These are phyloP conservation scores for Oostethus manadensis DNA, from an alignment of 2,113 vertebrate species.

Conservation along the genomic window DNA sequence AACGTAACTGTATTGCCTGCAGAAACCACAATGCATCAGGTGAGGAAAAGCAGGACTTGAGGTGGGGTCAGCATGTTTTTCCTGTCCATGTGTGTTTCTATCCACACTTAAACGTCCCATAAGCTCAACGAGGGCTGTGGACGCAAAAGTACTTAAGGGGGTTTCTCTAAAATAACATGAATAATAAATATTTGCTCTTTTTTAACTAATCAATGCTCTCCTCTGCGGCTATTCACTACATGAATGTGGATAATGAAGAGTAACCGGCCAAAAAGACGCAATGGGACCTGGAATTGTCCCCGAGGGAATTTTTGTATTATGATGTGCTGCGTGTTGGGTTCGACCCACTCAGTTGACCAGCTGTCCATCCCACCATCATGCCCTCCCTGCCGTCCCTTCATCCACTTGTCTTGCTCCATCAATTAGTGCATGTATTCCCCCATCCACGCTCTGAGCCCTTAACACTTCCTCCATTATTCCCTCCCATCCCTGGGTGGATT, in stretches of 20 bases:
- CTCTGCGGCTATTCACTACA: background rate
- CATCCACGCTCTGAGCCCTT: slow-evolving; percentile 40
- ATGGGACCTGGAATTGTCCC: background rate
- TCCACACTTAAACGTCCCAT: too few relatives aligned
- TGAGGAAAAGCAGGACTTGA: too few relatives aligned
- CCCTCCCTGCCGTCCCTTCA: slow-evolving; percentile 44
- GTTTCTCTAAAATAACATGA: background rate
- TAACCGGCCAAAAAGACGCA: background rate
- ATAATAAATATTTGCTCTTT: background rate
- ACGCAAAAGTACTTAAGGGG: too few relatives aligned
- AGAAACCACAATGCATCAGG: too few relatives aligned
- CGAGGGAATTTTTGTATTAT: slow-evolving; percentile 25
- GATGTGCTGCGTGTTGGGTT: slow-evolving; percentile 23
- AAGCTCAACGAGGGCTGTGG: too few relatives aligned
- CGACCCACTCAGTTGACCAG: slow-evolving; percentile 35
- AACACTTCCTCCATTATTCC: slow-evolving; percentile 22
- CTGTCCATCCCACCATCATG: slow-evolving; percentile 41
- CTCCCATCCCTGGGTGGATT: slow-evolving; percentile 27
- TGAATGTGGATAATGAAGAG: background rate
- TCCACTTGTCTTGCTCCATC: slow-evolving; percentile 36
- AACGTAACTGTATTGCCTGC: too few relatives aligned
- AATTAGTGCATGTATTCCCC: slow-evolving; percentile 45
- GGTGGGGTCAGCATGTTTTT: too few relatives aligned
- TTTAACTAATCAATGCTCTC: background rate
- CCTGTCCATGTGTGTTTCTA: too few relatives aligned